A percentile compares a stretch with the other conserved stretches of the same genome.
Evolutionary conservation across 1,140 invertebrate genomes (phyloP).

Genomic region (Scaptomyza hsui): DNA sequence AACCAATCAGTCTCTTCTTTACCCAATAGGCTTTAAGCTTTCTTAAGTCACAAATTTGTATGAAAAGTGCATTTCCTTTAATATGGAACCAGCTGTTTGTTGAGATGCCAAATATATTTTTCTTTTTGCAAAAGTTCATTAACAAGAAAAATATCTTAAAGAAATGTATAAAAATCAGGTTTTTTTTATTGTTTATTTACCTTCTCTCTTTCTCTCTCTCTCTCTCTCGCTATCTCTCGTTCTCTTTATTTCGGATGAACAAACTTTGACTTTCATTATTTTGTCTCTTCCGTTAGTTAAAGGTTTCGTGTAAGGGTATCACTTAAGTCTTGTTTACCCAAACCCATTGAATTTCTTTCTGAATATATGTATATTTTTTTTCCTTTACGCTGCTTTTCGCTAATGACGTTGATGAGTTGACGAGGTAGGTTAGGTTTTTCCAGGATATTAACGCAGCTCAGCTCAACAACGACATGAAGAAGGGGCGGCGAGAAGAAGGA

Average conservation of each 20-base stretch:
- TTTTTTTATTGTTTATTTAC: background rate
- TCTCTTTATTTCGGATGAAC: background rate
- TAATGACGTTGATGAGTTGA: slow-evolving; percentile 82
- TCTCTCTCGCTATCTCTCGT: background rate
- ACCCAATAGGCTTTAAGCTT: too few species aligned
- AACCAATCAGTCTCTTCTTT: too few species aligned
- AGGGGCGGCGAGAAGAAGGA: background rate
- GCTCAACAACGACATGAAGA: slow-evolving; percentile 21
- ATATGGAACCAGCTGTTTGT: too few species aligned
- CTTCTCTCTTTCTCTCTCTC: background rate
- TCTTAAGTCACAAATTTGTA: too few species aligned
- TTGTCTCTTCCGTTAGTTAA: background rate
- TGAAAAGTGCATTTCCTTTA: too few species aligned
- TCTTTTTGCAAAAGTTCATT: too few species aligned
- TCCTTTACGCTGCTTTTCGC: slow-evolving; percentile 51
- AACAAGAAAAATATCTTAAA: too few species aligned
- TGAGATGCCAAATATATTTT: too few species aligned
- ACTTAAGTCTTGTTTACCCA: background rate
- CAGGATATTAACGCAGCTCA: slow-evolving; percentile 73
- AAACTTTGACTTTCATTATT: background rate
- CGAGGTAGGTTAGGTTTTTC: slow-evolving; percentile 79
- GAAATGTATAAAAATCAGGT: too few species aligned
- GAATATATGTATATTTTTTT: slow-evolving; percentile 13
- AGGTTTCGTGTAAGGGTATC: slow-evolving; percentile 6
- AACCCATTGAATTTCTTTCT: slow-evolving; percentile 12